Conservation (phyloP, 2,113 vertebrate species). For the Melanerpes aurifrons region DNA sequence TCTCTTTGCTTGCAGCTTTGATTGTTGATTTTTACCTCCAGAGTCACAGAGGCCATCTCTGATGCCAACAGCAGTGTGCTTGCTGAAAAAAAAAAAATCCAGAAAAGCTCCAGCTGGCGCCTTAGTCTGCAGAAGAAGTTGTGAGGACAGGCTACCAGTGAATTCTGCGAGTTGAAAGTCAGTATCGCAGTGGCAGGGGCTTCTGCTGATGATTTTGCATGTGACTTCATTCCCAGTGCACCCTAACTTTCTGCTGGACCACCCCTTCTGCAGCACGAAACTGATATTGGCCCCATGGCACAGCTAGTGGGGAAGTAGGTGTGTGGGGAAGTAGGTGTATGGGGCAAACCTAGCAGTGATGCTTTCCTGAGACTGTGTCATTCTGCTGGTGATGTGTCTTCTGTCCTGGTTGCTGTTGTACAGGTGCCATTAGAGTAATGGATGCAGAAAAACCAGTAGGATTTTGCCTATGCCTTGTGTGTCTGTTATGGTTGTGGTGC, state of each 20-base stretch:
- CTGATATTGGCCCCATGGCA: not conserved
- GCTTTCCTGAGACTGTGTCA: not conserved
- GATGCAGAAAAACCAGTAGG: not conserved
- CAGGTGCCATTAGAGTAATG: slow-evolving; percentile 17
- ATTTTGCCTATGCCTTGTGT: slow-evolving; percentile 5
- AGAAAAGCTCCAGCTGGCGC: slow-evolving; percentile 45
- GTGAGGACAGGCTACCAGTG: slow-evolving; percentile 42
- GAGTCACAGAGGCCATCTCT: slow-evolving; percentile 67
- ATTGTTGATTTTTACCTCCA: slow-evolving; percentile 71
- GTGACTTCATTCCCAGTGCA: slow-evolving; percentile 48
- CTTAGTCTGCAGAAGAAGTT: slow-evolving; percentile 52
- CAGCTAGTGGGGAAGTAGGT: not conserved
- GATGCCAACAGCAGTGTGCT: slow-evolving; percentile 45
- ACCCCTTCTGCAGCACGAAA: not conserved
- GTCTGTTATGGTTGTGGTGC: slow-evolving; percentile 23
- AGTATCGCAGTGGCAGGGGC: slow-evolving; percentile 14
- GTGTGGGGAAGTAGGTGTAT: not conserved
- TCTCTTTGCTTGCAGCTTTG: slow-evolving; percentile 66
- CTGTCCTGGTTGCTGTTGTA: slow-evolving; percentile 19
- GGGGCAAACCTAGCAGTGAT: not conserved
- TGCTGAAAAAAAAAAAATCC: slow-evolving; percentile 31
- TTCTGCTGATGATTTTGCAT: slow-evolving; percentile 47
- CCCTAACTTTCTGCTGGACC: slow-evolving; percentile 50
- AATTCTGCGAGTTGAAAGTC: slow-evolving; percentile 55
- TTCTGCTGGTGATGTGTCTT: slow-evolving; percentile 7